Base-by-base conservation (phyloP, 2,113 vertebrate species). In the Bombycilla garrulus region DNA sequence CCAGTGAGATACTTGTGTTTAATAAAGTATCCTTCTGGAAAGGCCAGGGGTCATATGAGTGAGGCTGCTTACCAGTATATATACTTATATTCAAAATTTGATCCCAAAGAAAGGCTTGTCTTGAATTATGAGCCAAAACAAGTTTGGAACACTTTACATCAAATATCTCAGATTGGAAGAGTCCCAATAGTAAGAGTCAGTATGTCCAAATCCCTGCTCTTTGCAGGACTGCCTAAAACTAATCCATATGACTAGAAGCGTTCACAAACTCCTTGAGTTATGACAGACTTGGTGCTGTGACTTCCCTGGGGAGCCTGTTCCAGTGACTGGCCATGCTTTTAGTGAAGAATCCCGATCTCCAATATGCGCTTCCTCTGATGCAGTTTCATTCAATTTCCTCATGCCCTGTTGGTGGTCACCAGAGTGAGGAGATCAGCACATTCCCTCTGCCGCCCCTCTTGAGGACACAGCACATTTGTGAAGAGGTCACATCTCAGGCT, bases 381-480 rank as follows among this genome's bases (percentile, higher is more conserved):
- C 19, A 78, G 5, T 23, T 66, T 36, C 19, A 29, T 66, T 42
- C 4, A 5, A n/a, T 48, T 66, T 42, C 40, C 21, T 81, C 3
- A 3, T 35, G 24, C 25, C 12, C 24, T 33, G 2, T 22, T 7
- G 3, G 20, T 11, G 5, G 9, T 35, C 31, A 76, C 18, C 18
- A 42, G n/a, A 53, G 24, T 12, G 12, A 65, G 31, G 15, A 81
- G 22, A 66, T 28, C 25, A 31, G 9, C 36, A 31, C 11, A 35
- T n/a, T 6, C 15, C 17, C 24, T 38, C 11, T 9, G 2, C 25
- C 28, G 3, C 29, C 10, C 7, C 1, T 36, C 22, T 45, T 36
- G 22, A 71, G n/a, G n/a, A 58, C 47, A 28, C 0, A 1, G 10
- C 12, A 56, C 3, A 0, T n/a, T 48, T 64, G 18, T 47, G 28